phyloP scores from a whole-genome alignment of 2,888 invertebrate genomes.

The Orchesella flavescens region DNA sequence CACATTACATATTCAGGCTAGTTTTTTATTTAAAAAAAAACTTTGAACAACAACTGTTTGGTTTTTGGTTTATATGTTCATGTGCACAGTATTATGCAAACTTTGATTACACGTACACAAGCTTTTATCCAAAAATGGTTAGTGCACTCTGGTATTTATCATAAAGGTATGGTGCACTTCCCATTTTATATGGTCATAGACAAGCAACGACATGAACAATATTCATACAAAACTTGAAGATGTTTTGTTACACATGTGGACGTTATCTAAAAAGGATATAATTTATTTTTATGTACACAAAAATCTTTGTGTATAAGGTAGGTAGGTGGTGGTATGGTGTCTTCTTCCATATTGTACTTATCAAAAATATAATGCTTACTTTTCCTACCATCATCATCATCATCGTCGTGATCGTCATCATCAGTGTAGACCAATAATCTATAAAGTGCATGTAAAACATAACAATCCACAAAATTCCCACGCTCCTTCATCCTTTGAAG shows the following conservation, averaged over 20 bases:
- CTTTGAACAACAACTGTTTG: too few relatives aligned
- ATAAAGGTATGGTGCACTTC: slow-evolving; percentile 7
- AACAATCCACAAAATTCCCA: slow-evolving; percentile 36
- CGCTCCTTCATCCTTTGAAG: slow-evolving; percentile 24
- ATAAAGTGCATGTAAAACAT: too few relatives aligned
- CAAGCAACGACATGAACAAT: slow-evolving; percentile 5
- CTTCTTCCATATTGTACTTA: too few relatives aligned
- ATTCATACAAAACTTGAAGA: slow-evolving; percentile 34
- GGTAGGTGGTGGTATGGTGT: too few relatives aligned
- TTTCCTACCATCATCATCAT: too few relatives aligned
- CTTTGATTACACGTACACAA: background rate
- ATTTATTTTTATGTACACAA: background rate
- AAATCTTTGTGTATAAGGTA: background rate
- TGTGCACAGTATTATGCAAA: too few relatives aligned
- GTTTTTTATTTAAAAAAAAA: too few relatives aligned
- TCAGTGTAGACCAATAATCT: too few relatives aligned
- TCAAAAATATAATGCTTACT: too few relatives aligned
- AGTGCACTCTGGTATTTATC: slow-evolving; percentile 11
- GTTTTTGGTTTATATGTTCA: too few relatives aligned
- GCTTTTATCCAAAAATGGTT: slow-evolving; percentile 42
- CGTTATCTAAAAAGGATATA: slow-evolving; percentile 6
- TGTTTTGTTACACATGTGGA: slow-evolving; percentile 2
- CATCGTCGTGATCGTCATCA: too few relatives aligned
- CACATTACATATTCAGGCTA: too few relatives aligned
- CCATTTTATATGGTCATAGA: slow-evolving; percentile 38